Base-by-base conservation (phyloP, 2,797 vertebrate species). In the Luscinia luscinia region DNA sequence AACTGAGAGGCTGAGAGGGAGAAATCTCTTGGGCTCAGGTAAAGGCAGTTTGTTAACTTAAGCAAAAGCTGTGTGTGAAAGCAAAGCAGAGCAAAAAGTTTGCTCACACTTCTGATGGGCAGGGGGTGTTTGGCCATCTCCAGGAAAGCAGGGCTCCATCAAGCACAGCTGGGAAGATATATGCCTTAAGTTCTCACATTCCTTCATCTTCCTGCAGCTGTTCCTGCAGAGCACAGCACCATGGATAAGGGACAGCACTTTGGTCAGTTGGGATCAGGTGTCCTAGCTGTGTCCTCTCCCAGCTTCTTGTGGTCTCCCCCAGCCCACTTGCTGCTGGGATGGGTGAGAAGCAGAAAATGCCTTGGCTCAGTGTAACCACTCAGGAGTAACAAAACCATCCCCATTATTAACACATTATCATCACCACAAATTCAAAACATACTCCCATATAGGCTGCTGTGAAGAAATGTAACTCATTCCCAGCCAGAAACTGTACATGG, bases 291-390 rank as follows among this genome's bases (percentile, higher is more conserved):
- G 23, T 62, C 11, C 6, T 15, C 6, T 77, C 51, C 28, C n/a
- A 45, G 0, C 4, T 45, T 4, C 49, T 49, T n/a, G 12, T 55
- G 23, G 38, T 36, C 9, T 21, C 8, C 15, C 26, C 26, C n/a
- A 41, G 49, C 55, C 54, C 41, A 4, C 4, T 78, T 14, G 1
- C 38, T 15, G 9, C 57, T 27, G 22, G 26, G 20, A n/a, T 15
- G 22, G 22, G 36, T 20, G n/a, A 23, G 34, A 26, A 66, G 52
- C 38, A 66, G 20, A 49, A 72, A n/a, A 72, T 22, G 45, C 34
- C 38, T 67, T 66, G 38, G 12, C 14, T 13, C 1, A 3, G 21
- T 59, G 28, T 61, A 7, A 84, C 34, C 57, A 32, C 32, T 70
- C 32, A 70, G 48, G 43, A 83, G 4, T 32, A 55, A 41, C 0